phyloP scores from a whole-genome alignment of 2,888 invertebrate genomes.

The Drosophila dives region DNA sequence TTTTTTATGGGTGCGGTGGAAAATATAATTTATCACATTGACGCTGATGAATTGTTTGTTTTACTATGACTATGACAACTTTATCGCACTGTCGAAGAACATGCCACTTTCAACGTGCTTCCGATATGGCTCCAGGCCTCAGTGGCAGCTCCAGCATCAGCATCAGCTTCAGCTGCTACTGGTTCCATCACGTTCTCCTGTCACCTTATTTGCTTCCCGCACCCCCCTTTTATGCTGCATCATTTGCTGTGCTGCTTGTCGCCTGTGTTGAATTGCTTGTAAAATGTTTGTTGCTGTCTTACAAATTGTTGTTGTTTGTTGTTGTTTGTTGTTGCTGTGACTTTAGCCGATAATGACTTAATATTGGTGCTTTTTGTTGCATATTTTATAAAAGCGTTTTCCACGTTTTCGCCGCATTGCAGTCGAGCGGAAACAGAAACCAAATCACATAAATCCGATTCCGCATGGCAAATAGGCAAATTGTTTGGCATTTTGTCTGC shows the following conservation, averaged over 20 bases:
- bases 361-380: conserved; percentile 48
- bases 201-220: background rate
- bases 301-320: conserved; percentile 28
- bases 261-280: conserved; percentile 68
- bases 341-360: conserved; percentile 61
- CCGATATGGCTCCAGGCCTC: background rate
- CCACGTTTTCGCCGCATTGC: conserved; percentile 55
- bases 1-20: conserved; percentile 46
- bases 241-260: conserved; percentile 55
- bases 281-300: conserved; percentile 65
- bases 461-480: conserved; percentile 29
- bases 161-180: background rate
- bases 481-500: conserved; percentile 36
- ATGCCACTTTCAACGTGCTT: conserved; percentile 8
- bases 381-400: conserved; percentile 53
- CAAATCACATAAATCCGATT: conserved; percentile 23
- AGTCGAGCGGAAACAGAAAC: conserved; percentile 18
- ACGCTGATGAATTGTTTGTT: conserved; percentile 79
- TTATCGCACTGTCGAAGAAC: conserved; percentile 59
- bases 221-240: conserved; percentile 49
- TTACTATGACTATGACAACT: conserved; percentile 79
- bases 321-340: conserved; percentile 10
- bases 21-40: conserved; percentile 78
- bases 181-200: conserved; percentile 17
- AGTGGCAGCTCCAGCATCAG: background rate